Percentiles rank a stretch among this genome's conserved stretches.
These are phyloP conservation scores for Trogon surrucura DNA, from an alignment of 2,113 vertebrate species.

Conservation along the genomic window DNA sequence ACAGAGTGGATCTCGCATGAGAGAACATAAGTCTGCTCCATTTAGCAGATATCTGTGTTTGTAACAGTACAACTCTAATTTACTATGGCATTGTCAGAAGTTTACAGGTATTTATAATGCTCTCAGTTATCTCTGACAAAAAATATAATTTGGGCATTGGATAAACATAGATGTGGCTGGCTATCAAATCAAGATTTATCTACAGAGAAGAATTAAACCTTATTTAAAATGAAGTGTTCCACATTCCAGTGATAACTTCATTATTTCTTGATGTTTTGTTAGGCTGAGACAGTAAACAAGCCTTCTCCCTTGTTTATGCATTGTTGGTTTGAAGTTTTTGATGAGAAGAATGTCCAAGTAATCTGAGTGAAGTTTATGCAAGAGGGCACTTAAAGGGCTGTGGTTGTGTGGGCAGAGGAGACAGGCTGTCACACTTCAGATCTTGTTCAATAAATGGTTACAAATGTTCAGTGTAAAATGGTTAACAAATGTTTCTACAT, in stretches of 20 bases:
- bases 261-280: neutral
- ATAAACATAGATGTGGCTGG: neutral
- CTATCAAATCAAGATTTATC: neutral
- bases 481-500: neutral
- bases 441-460: neutral
- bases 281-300: neutral
- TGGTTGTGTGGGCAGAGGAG: neutral
- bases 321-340: neutral
- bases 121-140: neutral
- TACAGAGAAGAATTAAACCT: neutral
- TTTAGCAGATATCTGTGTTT: conserved; percentile 24
- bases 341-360: neutral
- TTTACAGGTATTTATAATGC: neutral
- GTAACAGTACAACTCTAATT: neutral
- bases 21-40: conserved; percentile 44
- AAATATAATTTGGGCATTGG: neutral
- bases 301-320: neutral
- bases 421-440: neutral
- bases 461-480: neutral
- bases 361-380: neutral
- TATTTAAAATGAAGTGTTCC: neutral
- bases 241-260: neutral
- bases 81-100: neutral
- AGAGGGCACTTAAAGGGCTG: neutral
- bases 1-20: conserved; percentile 14